These are phyloP conservation scores for Hyposoter dolosus DNA, from an alignment of 2,888 invertebrate genomes.

Conservation along the genomic window DNA sequence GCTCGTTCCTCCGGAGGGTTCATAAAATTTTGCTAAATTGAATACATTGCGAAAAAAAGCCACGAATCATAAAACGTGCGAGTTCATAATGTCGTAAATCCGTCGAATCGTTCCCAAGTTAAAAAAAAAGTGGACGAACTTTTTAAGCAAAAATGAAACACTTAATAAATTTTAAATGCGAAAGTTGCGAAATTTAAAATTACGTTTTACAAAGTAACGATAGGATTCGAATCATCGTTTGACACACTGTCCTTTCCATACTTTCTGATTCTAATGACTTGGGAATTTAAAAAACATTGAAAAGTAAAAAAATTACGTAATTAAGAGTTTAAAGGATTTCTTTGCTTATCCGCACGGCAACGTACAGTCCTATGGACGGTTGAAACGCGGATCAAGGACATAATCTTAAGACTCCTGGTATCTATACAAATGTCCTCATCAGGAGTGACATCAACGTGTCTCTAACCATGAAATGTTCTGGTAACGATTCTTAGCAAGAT, in stretches of 20 bases:
- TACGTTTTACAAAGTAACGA: not conserved
- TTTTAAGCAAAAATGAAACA: not conserved
- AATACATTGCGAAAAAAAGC: conserved; percentile 10
- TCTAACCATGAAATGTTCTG: conserved; percentile 43
- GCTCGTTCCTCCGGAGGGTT: conserved; percentile 12
- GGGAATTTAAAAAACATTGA: not conserved
- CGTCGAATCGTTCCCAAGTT: not conserved
- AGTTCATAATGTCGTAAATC: conserved; percentile 30
- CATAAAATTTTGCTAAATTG: conserved; percentile 20
- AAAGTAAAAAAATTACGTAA: conserved; percentile 31
- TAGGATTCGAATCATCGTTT: not conserved
- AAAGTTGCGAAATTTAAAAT: not conserved
- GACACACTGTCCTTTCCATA: not conserved
- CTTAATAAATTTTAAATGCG: not conserved
- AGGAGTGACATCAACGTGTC: conserved; percentile 42
- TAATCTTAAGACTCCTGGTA: not conserved
- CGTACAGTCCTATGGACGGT: not conserved
- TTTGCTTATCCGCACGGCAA: conserved; percentile 11
- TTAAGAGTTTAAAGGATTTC: not conserved
- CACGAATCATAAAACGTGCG: conserved; percentile 5
- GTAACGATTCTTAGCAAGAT: conserved; percentile 45
- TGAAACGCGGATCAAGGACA: not conserved
- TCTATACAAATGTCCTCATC: conserved; percentile 50
- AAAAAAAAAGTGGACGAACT: not conserved
- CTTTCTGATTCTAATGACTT: not conserved